These are phyloP conservation scores for Apteryx owenii DNA, from an alignment of 2,113 vertebrate species.

Conservation along the genomic window DNA sequence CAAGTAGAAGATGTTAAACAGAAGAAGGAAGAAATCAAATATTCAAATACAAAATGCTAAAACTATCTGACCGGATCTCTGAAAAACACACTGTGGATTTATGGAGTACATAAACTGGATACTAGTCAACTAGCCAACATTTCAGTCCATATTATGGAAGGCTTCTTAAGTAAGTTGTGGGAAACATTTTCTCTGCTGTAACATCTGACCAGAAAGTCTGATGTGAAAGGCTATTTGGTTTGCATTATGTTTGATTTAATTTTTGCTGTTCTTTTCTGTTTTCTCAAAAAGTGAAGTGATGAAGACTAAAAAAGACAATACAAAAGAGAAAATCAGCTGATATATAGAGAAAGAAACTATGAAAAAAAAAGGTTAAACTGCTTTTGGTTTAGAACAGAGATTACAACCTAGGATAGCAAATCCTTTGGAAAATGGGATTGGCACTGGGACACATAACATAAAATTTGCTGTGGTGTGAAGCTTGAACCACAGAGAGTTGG, in stretches of 20 bases:
- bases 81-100: neutral
- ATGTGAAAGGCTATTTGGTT: neutral
- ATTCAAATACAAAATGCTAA: neutral
- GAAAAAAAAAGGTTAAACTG: neutral
- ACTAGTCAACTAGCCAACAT: neutral
- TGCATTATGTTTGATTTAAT: neutral
- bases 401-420: rapidly evolving
- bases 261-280: neutral
- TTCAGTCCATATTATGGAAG: neutral
- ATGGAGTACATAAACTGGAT: neutral
- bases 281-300: neutral
- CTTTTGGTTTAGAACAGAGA: neutral
- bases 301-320: neutral
- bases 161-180: neutral
- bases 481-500: no score
- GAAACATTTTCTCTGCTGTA: neutral
- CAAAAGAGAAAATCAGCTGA: neutral
- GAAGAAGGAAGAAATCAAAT: neutral
- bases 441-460: neutral
- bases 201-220: neutral
- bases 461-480: no score
- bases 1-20: neutral
- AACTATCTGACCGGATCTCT: neutral
- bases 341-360: neutral
- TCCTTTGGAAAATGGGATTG: neutral